Conservation (phyloP, 2,113 vertebrate genomes). For the Glareola pratincola region DNA sequence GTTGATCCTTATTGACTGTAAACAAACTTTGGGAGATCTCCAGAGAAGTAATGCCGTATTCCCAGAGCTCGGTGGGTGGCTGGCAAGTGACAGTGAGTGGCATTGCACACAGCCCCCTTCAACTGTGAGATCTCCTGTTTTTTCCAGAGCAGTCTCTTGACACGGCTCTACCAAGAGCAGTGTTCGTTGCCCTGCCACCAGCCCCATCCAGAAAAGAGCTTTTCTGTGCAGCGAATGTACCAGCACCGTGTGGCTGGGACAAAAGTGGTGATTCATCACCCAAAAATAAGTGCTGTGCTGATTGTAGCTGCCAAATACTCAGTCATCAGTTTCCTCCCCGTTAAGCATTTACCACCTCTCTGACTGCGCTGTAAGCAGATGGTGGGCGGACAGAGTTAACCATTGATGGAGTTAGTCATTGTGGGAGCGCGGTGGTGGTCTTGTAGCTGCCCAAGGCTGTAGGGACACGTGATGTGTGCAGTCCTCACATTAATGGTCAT, state of each 20-base stretch:
- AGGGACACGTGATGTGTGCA: not conserved
- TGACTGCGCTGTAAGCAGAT: not conserved
- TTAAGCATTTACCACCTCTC: constrained; percentile 26
- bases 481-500: not conserved
- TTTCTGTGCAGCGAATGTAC: not conserved
- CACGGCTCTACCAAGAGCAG: not conserved
- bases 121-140: not conserved
- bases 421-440: not conserved
- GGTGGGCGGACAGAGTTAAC: not conserved
- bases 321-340: not conserved
- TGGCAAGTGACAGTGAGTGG: not conserved
- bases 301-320: constrained; percentile 22
- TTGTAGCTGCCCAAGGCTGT: not conserved
- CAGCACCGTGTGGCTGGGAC: not conserved
- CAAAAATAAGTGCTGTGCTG: constrained; percentile 13
- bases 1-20: not conserved
- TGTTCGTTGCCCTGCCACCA: not conserved
- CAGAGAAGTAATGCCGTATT: not conserved
- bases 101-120: not conserved
- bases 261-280: constrained; percentile 28
- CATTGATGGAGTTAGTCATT: not conserved
- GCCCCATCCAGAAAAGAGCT: not conserved
- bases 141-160: not conserved
- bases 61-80: not conserved
- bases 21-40: not conserved